Percentiles rank a stretch among this genome's conserved stretches.
These are phyloP conservation scores for Lontra canadensis DNA, from an alignment of 2,113 vertebrate genomes.

Conservation along the genomic window DNA sequence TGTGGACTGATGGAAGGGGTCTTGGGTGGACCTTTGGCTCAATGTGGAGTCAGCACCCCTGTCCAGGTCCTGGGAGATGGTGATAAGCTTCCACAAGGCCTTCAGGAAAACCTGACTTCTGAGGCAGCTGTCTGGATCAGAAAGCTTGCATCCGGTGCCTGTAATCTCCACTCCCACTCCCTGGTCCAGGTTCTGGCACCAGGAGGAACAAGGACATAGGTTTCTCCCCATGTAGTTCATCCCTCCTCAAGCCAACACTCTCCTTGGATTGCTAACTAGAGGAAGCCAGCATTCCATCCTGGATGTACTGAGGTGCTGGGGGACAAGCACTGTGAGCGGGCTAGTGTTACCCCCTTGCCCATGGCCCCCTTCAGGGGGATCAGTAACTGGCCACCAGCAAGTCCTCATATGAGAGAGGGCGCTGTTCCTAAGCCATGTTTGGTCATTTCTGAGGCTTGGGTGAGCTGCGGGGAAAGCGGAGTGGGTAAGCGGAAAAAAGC, in stretches of 20 bases:
- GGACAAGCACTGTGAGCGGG: neutral
- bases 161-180: neutral
- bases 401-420: accelerated
- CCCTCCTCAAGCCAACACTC: accelerated
- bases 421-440: neutral
- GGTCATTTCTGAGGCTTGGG: neutral
- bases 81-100: neutral
- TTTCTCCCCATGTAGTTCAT: accelerated
- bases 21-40: accelerated
- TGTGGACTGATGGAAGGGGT: accelerated
- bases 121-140: neutral
- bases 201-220: neutral
- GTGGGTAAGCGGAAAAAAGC: neutral
- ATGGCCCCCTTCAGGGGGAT: accelerated
- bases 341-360: accelerated
- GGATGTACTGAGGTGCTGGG: neutral
- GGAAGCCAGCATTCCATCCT: neutral
- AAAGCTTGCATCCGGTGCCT: too few species aligned
- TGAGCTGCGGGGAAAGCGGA: neutral
- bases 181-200: neutral
- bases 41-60: neutral
- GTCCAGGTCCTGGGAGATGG: neutral
- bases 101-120: neutral
- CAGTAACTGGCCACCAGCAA: neutral
- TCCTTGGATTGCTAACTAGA: neutral